Conservation (phyloP, 2,113 vertebrate genomes). For the Aegithalos caudatus region DNA sequence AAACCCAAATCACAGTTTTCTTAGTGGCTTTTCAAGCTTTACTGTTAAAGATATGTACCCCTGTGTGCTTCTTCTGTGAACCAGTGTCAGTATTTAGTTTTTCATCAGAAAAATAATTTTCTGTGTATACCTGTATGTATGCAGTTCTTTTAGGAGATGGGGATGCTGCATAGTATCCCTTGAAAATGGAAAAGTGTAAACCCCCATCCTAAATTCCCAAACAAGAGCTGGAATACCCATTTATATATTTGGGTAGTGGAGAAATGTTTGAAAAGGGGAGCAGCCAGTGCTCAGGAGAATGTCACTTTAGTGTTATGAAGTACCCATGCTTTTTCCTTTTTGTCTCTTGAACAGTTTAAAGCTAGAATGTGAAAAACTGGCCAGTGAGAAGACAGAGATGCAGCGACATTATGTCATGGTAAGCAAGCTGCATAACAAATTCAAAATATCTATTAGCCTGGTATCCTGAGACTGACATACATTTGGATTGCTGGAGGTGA, state of each 20-base stretch:
- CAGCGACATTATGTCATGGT: constrained; percentile 98
- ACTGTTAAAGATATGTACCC: background rate
- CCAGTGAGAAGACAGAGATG: constrained; percentile 98
- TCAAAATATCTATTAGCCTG: constrained; percentile 60
- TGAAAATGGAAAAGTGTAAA: background rate
- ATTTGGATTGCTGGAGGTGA: constrained; percentile 14
- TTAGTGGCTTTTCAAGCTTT: background rate
- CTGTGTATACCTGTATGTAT: background rate
- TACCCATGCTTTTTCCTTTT: constrained; percentile 27
- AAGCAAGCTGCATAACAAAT: constrained; percentile 71
- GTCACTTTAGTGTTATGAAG: background rate
- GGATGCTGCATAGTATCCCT: background rate
- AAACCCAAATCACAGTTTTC: background rate
- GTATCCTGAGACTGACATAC: background rate
- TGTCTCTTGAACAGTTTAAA: constrained; percentile 84
- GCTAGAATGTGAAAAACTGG: constrained; percentile 95
- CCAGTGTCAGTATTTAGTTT: fast-evolving
- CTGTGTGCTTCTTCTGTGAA: background rate
- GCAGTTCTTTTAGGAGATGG: background rate
- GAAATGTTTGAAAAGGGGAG: background rate
- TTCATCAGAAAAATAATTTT: background rate
- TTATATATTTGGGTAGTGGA: background rate
- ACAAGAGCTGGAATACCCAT: background rate
- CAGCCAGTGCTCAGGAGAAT: background rate
- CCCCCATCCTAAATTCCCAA: background rate